phyloP scores from a whole-genome alignment of 2,797 vertebrate species.

The Lagodon rhomboides region DNA sequence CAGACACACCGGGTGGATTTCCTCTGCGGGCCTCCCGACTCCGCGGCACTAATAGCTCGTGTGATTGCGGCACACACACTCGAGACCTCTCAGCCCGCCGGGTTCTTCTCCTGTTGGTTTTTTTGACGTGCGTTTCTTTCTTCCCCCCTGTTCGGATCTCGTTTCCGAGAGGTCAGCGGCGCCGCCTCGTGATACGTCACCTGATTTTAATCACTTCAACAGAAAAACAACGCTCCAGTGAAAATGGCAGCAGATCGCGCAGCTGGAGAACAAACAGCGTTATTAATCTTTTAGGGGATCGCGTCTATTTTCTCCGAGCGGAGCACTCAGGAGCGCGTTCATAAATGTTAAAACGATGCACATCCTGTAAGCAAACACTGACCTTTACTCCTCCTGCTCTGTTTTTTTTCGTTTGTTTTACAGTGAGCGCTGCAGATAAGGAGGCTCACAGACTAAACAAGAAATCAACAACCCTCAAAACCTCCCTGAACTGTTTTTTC shows the following conservation, averaged over 20 bases:
- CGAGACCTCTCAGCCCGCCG: conserved; percentile 52
- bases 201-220: conserved; percentile 46
- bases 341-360: conserved; percentile 47
- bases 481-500: background rate
- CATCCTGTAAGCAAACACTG: conserved; percentile 19
- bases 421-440: conserved; percentile 15
- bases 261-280: conserved; percentile 44
- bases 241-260: conserved; percentile 29
- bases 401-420: conserved; percentile 19
- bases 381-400: conserved; percentile 46
- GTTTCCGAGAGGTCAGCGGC: conserved; percentile 48
- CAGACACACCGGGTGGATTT: conserved; percentile 35
- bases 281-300: conserved; percentile 71
- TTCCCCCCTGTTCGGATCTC: background rate
- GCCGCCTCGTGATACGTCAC: background rate
- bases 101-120: conserved; percentile 22
- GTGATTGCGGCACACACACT: conserved; percentile 49
- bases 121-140: conserved; percentile 16
- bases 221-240: conserved; percentile 39
- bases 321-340: conserved; percentile 36
- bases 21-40: conserved; percentile 45
- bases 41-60: conserved; percentile 52
- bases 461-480: background rate
- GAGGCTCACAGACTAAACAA: background rate
- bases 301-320: conserved; percentile 19